Evolutionary conservation across 2,888 invertebrate species (phyloP).

Genomic region (Euplexia lucipara): DNA sequence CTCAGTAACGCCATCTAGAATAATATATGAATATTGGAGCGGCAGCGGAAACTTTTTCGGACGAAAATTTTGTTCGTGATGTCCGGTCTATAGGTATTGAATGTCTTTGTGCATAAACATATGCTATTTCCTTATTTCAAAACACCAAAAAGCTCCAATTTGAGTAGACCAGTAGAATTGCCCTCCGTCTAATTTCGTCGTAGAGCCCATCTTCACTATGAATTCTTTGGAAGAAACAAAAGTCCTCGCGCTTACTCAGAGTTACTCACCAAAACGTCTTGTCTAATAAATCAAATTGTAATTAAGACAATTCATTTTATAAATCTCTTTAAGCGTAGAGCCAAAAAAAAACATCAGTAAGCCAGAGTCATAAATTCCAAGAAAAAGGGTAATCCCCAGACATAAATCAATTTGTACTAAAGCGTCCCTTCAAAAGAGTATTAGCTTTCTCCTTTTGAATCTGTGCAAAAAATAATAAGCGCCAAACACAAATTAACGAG

Average conservation of each 20-base stretch:
- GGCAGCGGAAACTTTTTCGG: no score
- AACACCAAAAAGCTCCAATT: not conserved
- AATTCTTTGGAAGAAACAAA: not conserved
- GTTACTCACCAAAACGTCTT: constrained; percentile 1
- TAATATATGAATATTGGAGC: no score
- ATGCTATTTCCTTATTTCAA: not conserved
- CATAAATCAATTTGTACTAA: constrained; percentile 67
- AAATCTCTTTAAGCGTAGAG: constrained; percentile 25
- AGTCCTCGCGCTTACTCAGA: not conserved
- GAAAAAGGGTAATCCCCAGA: constrained; percentile 50
- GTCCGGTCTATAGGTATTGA: no score
- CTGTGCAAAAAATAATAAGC: constrained; percentile 29
- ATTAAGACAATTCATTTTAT: constrained; percentile 16
- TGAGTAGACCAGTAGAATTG: not conserved
- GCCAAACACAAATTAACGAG: constrained; percentile 45
- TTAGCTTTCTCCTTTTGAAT: constrained; percentile 43
- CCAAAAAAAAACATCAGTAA: constrained; percentile 16
- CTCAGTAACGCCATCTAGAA: no score
- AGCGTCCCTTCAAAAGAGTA: constrained; percentile 55
- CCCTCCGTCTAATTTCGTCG: no score
- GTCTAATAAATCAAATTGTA: constrained; percentile 38
- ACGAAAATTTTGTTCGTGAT: no score
- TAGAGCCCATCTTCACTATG: not conserved
- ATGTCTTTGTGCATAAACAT: not conserved
- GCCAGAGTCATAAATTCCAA: constrained; percentile 9